These are phyloP conservation scores for Tiliacea citrago DNA, from an alignment of 2,888 invertebrate genomes.

Conservation along the genomic window DNA sequence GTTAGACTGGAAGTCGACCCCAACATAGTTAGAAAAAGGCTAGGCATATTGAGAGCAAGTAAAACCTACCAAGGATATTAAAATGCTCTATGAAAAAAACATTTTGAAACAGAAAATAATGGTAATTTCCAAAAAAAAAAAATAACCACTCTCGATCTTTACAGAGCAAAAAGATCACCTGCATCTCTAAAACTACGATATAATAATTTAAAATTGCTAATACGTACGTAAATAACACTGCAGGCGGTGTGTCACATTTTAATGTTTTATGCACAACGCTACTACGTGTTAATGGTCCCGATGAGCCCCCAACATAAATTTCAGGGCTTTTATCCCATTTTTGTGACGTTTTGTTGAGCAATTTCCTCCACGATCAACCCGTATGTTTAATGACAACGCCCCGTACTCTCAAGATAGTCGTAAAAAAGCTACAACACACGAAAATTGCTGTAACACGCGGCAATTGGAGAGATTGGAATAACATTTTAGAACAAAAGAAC, in stretches of 20 bases:
- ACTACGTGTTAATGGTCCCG: constrained; percentile 87
- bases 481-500: constrained; percentile 23
- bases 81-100: not conserved
- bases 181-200: constrained; percentile 69
- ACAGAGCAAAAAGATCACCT: constrained; percentile 63
- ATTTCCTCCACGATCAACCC: constrained; percentile 73
- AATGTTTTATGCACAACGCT: constrained; percentile 87
- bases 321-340: constrained; percentile 83
- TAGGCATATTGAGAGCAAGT: no score
- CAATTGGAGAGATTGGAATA: constrained; percentile 24
- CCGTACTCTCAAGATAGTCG: constrained; percentile 56
- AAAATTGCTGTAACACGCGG: constrained; percentile 40
- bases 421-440: constrained; percentile 53
- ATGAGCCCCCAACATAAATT: constrained; percentile 86
- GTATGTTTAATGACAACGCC: constrained; percentile 69
- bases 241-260: constrained; percentile 82
- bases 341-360: constrained; percentile 80
- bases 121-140: not conserved
- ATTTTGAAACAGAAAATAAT: not conserved
- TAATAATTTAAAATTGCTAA: constrained; percentile 86
- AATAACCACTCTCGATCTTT: constrained; percentile 12
- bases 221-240: constrained; percentile 84
- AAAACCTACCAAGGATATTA: no score
- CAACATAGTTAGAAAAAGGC: no score
- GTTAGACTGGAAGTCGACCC: no score